These are phyloP conservation scores for Apotomis capreana DNA, from an alignment of 2,888 invertebrate species.

Conservation along the genomic window DNA sequence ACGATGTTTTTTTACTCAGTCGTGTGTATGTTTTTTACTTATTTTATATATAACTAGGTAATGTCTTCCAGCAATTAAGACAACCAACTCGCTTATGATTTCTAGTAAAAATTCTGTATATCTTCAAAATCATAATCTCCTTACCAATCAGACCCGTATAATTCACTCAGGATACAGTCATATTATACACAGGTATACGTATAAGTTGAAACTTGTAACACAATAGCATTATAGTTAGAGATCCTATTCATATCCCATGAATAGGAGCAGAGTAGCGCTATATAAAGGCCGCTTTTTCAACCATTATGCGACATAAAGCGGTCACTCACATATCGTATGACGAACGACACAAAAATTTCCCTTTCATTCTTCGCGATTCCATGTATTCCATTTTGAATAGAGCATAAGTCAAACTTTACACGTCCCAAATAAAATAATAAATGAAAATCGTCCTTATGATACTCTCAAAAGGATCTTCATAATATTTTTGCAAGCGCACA, in stretches of 20 bases:
- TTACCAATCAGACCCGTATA: background rate
- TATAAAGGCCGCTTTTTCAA: constrained; percentile 28
- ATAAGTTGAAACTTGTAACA: background rate
- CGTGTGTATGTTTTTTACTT: too few species aligned
- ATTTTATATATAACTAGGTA: too few species aligned
- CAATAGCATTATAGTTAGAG: constrained; percentile 11
- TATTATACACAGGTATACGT: background rate
- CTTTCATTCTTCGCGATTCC: constrained; percentile 42
- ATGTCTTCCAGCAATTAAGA: too few species aligned
- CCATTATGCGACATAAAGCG: constrained; percentile 37
- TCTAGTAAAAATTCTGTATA: background rate
- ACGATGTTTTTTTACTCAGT: too few species aligned
- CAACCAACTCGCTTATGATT: background rate
- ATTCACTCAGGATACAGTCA: background rate
- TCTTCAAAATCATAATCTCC: too few species aligned
- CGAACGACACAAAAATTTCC: constrained; percentile 40
- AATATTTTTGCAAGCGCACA: constrained; percentile 13
- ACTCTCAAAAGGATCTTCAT: constrained; percentile 6
- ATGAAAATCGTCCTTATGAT: constrained; percentile 9
- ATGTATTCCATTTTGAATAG: constrained; percentile 39
- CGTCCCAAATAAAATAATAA: constrained; percentile 1
- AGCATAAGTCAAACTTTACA: constrained; percentile 27
- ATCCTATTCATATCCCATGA: constrained; percentile 19
- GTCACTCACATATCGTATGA: constrained; percentile 40
- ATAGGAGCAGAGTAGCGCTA: constrained; percentile 23